Evolutionary conservation across 1,140 invertebrate species (phyloP), one percentile per base, ranked within the genome.

Genomic region (Gryllus bimaculatus): DNA sequence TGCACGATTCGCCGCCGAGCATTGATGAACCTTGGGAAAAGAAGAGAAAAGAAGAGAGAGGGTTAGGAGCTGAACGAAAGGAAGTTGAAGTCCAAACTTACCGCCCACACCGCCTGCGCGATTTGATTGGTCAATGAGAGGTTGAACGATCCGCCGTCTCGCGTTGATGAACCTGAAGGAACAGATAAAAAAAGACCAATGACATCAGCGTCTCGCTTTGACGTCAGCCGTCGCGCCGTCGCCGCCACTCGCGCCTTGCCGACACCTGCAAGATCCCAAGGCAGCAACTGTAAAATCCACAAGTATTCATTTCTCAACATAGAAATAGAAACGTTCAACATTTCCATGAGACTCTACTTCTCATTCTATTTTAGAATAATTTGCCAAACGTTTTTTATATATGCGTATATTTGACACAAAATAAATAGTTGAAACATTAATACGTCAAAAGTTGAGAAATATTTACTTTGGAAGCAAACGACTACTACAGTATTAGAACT

Each of bases 51-150:
- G 80, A 81, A 76, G 81, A 75, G 74, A 81, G 75, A 76, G 77
- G 79, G 75, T 81, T 77, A 79, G 77, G 48, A 73, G 48, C 54
- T 66, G 73, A 49, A 49, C 76, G 39, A 79, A 47, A 75, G 66
- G 48, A 75, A 73, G 10, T 47, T 47, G 66, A 77, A n/a, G 48
- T 39, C 18, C 54, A 49, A 76, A 80, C 79, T 80, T 78, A 80
- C 79, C 79, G 79, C 79, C 77, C 54, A 76, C 79, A 96, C 96
- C 79, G 96, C 96, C 96, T 90, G 96, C 96, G 92, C 97, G 92
- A 91, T 99, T 99, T 86, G 96, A 98, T 90, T 95, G 96, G 90
- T 97, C 97, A 84, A 97, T 96, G 95, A 97, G 96, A 78, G 95
- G 95, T 85, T 97, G 97, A 82, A 99, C 94, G 89, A 99, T 99